Evolutionary conservation across 2,797 vertebrate species (phyloP).

Genomic region (Luscinia megarhynchos): DNA sequence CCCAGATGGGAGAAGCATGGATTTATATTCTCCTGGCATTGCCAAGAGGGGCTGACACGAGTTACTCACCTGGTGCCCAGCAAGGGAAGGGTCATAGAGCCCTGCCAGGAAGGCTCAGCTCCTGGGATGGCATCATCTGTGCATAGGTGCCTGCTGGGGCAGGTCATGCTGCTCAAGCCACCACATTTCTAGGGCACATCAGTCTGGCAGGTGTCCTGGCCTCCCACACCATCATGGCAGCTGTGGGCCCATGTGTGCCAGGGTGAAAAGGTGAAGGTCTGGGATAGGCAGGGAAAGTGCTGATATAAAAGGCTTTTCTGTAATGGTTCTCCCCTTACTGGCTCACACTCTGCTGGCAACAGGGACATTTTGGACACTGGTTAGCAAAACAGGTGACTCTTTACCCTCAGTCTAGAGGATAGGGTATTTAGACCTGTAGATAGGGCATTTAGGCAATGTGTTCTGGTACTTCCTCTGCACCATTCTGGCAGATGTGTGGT

Average conservation of each 20-base stretch:
- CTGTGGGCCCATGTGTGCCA: not conserved
- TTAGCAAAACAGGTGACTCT: not conserved
- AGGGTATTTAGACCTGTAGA: not conserved
- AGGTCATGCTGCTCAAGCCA: not conserved
- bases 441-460: not conserved
- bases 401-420: not conserved
- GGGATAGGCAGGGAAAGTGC: not conserved
- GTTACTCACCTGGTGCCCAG: not conserved
- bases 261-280: not conserved
- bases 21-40: not conserved
- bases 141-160: not conserved
- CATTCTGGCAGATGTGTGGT: not conserved
- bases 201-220: not conserved
- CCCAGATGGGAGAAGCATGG: fast-evolving
- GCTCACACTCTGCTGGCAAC: not conserved
- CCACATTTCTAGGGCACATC: not conserved
- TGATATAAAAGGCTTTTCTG: not conserved
- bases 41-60: not conserved
- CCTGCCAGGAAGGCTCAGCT: not conserved
- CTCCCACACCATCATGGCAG: not conserved
- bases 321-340: not conserved
- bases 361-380: not conserved
- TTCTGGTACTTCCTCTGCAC: not conserved
- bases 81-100: fast-evolving
- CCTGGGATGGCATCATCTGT: not conserved